Evolutionary conservation across 2,888 invertebrate species (phyloP), one percentile per base, ranked within the genome.

Genomic region (Acleris sparsana): DNA sequence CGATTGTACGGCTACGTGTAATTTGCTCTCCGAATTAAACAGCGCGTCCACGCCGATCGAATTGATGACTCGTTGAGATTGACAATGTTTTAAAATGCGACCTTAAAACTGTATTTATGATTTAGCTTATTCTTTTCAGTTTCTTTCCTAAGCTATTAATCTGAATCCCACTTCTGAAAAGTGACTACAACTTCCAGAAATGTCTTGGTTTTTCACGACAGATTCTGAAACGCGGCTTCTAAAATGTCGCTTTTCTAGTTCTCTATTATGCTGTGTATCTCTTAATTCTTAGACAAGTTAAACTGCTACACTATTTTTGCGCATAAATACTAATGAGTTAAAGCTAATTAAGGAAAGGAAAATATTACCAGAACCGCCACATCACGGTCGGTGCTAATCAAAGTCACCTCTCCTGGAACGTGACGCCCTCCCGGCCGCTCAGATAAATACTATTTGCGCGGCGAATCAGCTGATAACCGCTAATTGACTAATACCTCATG

Each of bases 401-500:
- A 33, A n/a, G 17, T 33, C 22, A 55, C 55, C 55, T 55, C 55
- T 43, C 18, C 39, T 7, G 9, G 60, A 44, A 65, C 65, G 65
- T 65, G 65, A 60, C 60, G 55, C 49, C 44, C 55, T 11, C 51
- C 44, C 51, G 1, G 20, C 22, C 5, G 4, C 44, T 25, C 49
- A 65, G 65, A 55, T 65, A 60, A 39, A 61, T 60, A 25, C 53
- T 64, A 44, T 65, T 65, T 65, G 65, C 55, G 18, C 51, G 65
- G 57, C 60, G 55, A 60, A 65, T 65, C 64, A 65, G 51, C 51
- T 56, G 60, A 65, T 65, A 65, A 60, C 65, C 43, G 51, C 29
- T 65, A 65, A 65, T 65, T 65, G 65, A 51, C 60, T 51, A 55
- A 65, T 65, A 65, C 65, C 65, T 65, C 65, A 51, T 33, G 29